These are phyloP conservation scores for Eptatretus burgeri DNA, from an alignment of 2,113 vertebrate species.

Conservation along the genomic window DNA sequence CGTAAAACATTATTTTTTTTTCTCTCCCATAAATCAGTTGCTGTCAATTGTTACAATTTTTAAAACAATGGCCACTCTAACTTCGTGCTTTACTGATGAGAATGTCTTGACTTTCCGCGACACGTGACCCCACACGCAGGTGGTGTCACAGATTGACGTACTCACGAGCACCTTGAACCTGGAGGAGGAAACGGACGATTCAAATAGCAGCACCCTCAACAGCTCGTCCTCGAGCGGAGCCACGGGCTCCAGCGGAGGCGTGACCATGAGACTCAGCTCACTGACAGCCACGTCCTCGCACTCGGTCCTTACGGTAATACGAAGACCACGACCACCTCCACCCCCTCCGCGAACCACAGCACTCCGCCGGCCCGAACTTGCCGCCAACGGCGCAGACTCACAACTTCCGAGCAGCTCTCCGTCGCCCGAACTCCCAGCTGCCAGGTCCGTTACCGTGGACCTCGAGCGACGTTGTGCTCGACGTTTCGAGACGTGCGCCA, in stretches of 20 bases:
- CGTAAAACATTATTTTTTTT: too few species aligned
- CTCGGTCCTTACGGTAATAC: not conserved
- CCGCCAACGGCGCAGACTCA: too few species aligned
- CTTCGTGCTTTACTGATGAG: not conserved
- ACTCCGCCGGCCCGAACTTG: too few species aligned
- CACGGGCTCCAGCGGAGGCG: constrained; percentile 6
- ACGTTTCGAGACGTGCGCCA: too few species aligned
- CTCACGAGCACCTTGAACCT: constrained; percentile 1
- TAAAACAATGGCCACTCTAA: too few species aligned
- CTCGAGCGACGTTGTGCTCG: too few species aligned
- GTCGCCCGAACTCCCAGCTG: too few species aligned
- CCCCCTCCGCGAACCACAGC: not conserved
- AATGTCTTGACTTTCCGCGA: not conserved
- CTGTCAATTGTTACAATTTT: too few species aligned
- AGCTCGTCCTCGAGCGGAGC: not conserved
- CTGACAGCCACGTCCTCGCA: not conserved
- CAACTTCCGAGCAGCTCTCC: too few species aligned
- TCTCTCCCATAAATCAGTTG: too few species aligned
- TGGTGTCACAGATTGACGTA: not conserved
- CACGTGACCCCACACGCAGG: not conserved
- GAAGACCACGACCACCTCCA: not conserved
- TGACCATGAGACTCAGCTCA: constrained; percentile 2
- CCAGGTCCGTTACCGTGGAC: too few species aligned
- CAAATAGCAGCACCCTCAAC: constrained; percentile 5
- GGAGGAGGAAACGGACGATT: constrained; percentile 4